Evolutionary conservation across 2,797 vertebrate species (phyloP), one percentile per base, ranked within the genome.

Genomic region (Anas georgica): DNA sequence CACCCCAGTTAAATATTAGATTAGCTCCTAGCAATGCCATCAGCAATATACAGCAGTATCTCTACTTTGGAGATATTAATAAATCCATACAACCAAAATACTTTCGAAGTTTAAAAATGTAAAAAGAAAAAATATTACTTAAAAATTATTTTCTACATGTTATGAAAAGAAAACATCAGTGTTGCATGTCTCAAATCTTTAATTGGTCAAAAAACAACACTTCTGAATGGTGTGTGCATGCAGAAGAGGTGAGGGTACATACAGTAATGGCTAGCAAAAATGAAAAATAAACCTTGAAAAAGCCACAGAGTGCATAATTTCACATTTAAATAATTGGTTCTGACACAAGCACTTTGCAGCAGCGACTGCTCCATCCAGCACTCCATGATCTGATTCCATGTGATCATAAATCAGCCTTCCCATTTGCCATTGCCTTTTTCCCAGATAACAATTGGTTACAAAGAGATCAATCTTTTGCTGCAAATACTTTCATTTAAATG

Each of bases 401-500:
- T 25, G 55, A 58, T 50, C 41, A 18, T 63, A 75, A 74, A 91
- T 81, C 94, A 89, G 10, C 46, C 31, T 28, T 37, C 62, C 31
- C 0, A 0, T 18, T 54, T 43, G n/a, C 18, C 68, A 52, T 48
- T 62, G 45, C 45, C 68, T 86, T 70, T 28, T 75, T 43, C 56
- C 43, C 76, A 87, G 45, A 39, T 58, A 90, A 74, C 31, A 93
- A 25, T 33, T 59, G 35, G 8, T 52, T 46, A 58, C 50, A 39
- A 25, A 72, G 73, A 68, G 76, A 94, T 83, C 64, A 35, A 15
- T 81, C 86, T 89, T 94, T 83, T 74, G 54, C 68, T 81, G 82
- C 84, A 95, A 95, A 78, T 52, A 23, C 50, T 59, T 81, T 28
- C 48, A 86, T 91, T 85, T 54, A 83, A 91, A 63, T 95, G 91